Conservation (phyloP, 2,888 invertebrate genomes). For the Tenthredo amoena region DNA sequence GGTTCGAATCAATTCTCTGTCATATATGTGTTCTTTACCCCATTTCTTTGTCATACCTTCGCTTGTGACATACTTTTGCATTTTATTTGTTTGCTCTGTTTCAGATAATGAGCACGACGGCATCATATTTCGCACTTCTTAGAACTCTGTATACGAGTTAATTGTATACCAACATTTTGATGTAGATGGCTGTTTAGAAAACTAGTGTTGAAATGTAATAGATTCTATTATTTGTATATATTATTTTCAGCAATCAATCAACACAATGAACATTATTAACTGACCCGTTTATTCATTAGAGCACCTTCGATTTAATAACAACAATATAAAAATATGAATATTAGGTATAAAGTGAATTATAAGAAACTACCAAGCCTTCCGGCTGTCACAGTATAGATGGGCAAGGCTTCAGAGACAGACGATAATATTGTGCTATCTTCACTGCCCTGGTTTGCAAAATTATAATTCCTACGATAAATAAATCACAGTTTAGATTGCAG, state of each 20-base stretch:
- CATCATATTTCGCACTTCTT: slow-evolving; percentile 34
- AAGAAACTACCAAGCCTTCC: not conserved
- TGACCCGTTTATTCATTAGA: not conserved
- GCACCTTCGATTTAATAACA: not conserved
- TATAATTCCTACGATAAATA: not conserved
- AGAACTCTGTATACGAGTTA: slow-evolving; percentile 30
- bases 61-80: not conserved
- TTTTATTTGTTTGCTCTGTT: slow-evolving; percentile 4
- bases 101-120: slow-evolving; percentile 47
- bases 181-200: not conserved
- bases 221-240: not conserved
- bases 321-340: slow-evolving; percentile 24
- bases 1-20: not conserved
- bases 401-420: not conserved
- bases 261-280: not conserved
- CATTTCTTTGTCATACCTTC: not conserved
- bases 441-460: not conserved
- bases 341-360: not conserved
- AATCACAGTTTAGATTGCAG: slow-evolving; percentile 79
- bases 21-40: not conserved
- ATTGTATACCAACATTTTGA: not conserved
- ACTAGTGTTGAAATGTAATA: not conserved
- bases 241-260: not conserved
- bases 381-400: not conserved
- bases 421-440: not conserved